These are phyloP conservation scores for Reticulitermes lucifugus DNA, from an alignment of 2,888 invertebrate genomes.

Conservation along the genomic window DNA sequence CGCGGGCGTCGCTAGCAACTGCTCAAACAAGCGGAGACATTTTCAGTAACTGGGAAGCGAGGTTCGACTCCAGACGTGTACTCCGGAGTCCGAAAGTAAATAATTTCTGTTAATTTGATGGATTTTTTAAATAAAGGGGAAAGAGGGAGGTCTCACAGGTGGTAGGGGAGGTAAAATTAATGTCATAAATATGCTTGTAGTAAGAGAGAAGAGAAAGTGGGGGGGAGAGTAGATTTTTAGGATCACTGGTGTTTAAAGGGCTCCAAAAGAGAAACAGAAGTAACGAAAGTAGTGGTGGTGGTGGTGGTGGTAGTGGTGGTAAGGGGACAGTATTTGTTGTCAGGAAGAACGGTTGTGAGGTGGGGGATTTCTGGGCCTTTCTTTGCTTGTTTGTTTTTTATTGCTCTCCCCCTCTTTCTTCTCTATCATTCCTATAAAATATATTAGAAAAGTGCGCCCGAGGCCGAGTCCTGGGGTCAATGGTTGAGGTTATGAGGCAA, in stretches of 20 bases:
- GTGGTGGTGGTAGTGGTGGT: too few species aligned
- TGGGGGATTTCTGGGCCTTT: not conserved
- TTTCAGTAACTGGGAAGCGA: slow-evolving; percentile 26
- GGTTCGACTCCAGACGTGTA: slow-evolving; percentile 31
- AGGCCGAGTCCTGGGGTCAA: not conserved
- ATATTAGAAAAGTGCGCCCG: slow-evolving; percentile 8
- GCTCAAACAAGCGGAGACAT: not conserved
- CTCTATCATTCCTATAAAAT: not conserved
- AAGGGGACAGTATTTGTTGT: not conserved
- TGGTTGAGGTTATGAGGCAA: not conserved
- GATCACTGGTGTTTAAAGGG: not conserved
- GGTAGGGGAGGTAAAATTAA: not conserved
- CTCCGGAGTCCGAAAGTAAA: not conserved
- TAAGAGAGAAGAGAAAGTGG: not conserved
- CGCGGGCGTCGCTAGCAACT: slow-evolving; percentile 16
- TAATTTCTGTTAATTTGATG: not conserved
- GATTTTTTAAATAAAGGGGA: not conserved
- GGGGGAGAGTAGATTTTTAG: slow-evolving; percentile 11
- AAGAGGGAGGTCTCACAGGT: not conserved
- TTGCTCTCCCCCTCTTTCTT: not conserved
- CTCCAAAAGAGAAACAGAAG: not conserved
- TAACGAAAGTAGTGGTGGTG: slow-evolving; percentile 13
- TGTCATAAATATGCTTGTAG: not conserved
- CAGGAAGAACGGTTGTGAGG: not conserved
- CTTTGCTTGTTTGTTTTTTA: not conserved